Evolutionary conservation across 2,888 invertebrate genomes (phyloP).

Genomic region (Crepidodera aurea): DNA sequence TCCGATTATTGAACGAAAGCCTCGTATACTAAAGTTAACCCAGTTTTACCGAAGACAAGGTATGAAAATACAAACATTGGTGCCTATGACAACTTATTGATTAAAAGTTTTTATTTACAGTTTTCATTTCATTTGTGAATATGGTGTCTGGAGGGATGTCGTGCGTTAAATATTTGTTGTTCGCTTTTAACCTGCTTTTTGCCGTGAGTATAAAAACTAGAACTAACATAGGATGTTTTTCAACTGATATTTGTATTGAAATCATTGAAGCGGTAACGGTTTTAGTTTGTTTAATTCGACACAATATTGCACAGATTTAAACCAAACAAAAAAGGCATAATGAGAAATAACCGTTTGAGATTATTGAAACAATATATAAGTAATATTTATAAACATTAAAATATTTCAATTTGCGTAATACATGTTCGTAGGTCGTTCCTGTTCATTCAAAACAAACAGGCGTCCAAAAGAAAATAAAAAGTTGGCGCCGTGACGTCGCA

Average conservation of each 20-base stretch:
- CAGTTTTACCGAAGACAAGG: conserved; percentile 10
- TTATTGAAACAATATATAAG: too few species aligned
- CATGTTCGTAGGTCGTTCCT: conserved; percentile 29
- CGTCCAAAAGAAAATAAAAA: not conserved
- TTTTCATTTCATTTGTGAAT: conserved; percentile 46
- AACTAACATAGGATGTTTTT: conserved; percentile 12
- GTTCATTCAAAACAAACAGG: conserved; percentile 3
- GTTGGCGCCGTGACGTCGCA: not conserved
- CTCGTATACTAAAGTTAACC: not conserved
- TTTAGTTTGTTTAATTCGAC: conserved; percentile 3
- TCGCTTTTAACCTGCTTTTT: conserved; percentile 86
- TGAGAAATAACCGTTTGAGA: too few species aligned
- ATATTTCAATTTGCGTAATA: too few species aligned
- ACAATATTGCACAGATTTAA: not conserved
- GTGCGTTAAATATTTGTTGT: conserved; percentile 88
- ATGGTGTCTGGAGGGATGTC: conserved; percentile 86
- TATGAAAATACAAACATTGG: conserved; percentile 26
- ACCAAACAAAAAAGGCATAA: not conserved
- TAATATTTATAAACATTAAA: too few species aligned
- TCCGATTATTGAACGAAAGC: conserved; percentile 8
- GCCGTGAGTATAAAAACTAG: conserved; percentile 72
- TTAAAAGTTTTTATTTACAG: conserved; percentile 22
- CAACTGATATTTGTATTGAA: not conserved
- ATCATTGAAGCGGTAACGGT: not conserved
- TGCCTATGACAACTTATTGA: conserved; percentile 28